A percentile compares a stretch with the other conserved stretches of the same genome.
Evolutionary conservation across 1,140 invertebrate genomes (phyloP).

Genomic region (Panagrolaimus sp.): DNA sequence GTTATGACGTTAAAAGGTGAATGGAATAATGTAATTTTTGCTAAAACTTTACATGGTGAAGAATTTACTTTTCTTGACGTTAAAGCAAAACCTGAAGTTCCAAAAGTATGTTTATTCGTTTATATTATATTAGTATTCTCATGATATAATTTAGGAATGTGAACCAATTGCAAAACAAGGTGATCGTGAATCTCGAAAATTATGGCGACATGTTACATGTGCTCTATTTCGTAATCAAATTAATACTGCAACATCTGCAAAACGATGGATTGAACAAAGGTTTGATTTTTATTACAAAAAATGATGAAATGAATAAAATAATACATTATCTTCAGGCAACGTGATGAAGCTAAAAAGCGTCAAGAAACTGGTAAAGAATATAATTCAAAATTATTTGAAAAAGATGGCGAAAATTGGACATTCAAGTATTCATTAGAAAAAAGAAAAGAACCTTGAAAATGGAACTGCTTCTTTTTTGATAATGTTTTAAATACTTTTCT

Average conservation of each 20-base stretch:
- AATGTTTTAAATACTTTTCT: too few species aligned
- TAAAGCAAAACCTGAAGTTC: conserved; percentile 73
- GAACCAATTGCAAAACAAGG: conserved; percentile 45
- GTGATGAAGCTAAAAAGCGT: conserved; percentile 77
- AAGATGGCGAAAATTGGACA: conserved; percentile 65
- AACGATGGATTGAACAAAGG: conserved; percentile 83
- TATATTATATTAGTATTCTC: neutral
- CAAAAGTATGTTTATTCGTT: conserved; percentile 64
- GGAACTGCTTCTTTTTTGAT: too few species aligned
- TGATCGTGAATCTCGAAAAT: conserved; percentile 60
- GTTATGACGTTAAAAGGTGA: conserved; percentile 80
- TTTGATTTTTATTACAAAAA: too few species aligned
- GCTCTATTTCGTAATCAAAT: conserved; percentile 81
- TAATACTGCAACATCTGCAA: conserved; percentile 81
- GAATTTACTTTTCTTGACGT: conserved; percentile 87
- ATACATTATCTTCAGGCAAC: too few species aligned
- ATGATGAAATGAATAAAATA: too few species aligned
- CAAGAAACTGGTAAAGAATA: conserved; percentile 62
- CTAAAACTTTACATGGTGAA: conserved; percentile 65
- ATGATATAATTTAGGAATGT: conserved; percentile 37
- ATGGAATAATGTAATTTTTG: conserved; percentile 91
- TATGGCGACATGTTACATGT: conserved; percentile 94
- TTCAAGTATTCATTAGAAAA: conserved; percentile 62
- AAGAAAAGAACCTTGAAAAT: conserved; percentile 39
- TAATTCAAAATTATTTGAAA: conserved; percentile 63